Conservation (phyloP, 2,888 invertebrate species). For the Drosophila subsilvestris region DNA sequence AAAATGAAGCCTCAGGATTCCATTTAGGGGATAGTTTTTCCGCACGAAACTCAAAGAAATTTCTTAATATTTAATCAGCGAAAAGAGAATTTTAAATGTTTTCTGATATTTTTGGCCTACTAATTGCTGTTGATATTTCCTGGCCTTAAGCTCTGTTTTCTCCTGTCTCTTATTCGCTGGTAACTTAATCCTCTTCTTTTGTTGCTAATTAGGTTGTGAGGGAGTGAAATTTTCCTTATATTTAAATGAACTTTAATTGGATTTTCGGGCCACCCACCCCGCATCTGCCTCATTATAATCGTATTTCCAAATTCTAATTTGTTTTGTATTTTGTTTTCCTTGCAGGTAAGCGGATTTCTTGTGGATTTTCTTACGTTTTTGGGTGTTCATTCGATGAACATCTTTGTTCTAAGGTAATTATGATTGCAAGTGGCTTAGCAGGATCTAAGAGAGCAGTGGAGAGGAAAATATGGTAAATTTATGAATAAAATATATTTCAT, state of each 20-base stretch:
- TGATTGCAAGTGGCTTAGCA: slow-evolving; percentile 60
- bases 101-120: slow-evolving; percentile 38
- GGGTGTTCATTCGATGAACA: slow-evolving; percentile 29
- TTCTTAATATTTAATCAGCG: slow-evolving; percentile 42
- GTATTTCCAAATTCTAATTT: slow-evolving; percentile 36
- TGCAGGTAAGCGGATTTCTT: slow-evolving; percentile 71
- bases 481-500: neutral
- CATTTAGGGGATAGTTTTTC: neutral
- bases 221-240: slow-evolving; percentile 46
- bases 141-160: slow-evolving; percentile 27
- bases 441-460: slow-evolving; percentile 7
- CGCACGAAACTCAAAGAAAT: slow-evolving; percentile 34
- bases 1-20: slow-evolving; percentile 38
- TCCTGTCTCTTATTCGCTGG: slow-evolving; percentile 21
- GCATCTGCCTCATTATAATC: slow-evolving; percentile 14
- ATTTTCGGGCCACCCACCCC: slow-evolving; percentile 6
- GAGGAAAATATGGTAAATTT: slow-evolving; percentile 10
- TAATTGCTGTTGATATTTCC: slow-evolving; percentile 63
- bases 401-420: slow-evolving; percentile 21
- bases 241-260: slow-evolving; percentile 64
- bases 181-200: slow-evolving; percentile 40
- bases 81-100: slow-evolving; percentile 27
- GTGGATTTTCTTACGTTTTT: slow-evolving; percentile 29
- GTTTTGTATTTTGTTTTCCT: slow-evolving; percentile 46
- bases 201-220: slow-evolving; percentile 45